phyloP scores from a whole-genome alignment of 2,797 vertebrate genomes.

The Syndactyla subalaris region DNA sequence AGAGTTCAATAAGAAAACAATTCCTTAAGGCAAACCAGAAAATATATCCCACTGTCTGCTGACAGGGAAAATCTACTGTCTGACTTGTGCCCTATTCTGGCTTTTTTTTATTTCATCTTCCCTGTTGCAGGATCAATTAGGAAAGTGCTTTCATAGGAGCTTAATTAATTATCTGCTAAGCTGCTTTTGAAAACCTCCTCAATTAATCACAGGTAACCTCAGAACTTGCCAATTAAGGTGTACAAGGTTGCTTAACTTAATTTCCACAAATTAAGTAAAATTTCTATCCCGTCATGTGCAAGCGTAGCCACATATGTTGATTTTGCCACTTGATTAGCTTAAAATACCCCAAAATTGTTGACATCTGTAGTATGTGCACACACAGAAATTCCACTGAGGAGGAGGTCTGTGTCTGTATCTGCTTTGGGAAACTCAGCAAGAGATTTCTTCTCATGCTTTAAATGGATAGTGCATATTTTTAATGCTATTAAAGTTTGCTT shows the following conservation, averaged over 20 bases:
- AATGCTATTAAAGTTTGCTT: background rate
- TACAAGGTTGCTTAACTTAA: background rate
- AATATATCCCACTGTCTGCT: background rate
- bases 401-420: background rate
- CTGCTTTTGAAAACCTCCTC: slow-evolving; percentile 22
- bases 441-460: background rate
- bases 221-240: background rate
- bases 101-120: background rate
- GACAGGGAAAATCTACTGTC: background rate
- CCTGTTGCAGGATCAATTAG: background rate
- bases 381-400: background rate
- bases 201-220: slow-evolving; percentile 25
- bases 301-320: background rate
- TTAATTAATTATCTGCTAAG: slow-evolving; percentile 42
- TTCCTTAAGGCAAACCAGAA: background rate
- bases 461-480: background rate
- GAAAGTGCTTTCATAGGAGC: background rate
- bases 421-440: background rate
- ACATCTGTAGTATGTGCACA: background rate
- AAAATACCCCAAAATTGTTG: background rate
- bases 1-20: background rate
- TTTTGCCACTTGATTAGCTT: background rate
- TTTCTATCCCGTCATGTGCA: background rate
- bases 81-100: background rate
- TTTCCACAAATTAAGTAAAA: background rate